Base-by-base conservation (phyloP, 2,888 invertebrate species). In the Dusona sp. region DNA sequence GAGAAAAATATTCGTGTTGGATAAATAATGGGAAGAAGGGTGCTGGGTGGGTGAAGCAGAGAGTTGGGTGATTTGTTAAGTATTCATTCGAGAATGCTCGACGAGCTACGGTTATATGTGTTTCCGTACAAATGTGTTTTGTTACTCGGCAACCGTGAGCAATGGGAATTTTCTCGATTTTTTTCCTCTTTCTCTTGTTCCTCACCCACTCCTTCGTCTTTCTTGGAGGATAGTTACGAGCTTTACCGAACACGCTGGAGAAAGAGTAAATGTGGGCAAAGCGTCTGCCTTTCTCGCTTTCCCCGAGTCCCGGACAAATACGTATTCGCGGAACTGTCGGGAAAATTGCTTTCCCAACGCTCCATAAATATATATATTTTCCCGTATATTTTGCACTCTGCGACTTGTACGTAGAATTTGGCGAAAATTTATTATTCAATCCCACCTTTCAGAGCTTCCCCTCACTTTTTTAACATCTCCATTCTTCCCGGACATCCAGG, bases 291-390 rank as follows among this genome's bases (percentile, higher is more conserved):
- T 29, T 25, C 65, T 54, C 75, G 45, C 57, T 45, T 61, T 75
- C 61, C 57, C 54, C 36, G 57, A 70, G 79, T 75, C 79, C 67
- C 25, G 79, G 54, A 54, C 83, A 80, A 83, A 85, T 82, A 85
- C 84, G 83, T 78, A 84, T 85, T 86, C 85, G 82, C 84, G 74
- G 57, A 81, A 65, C 79, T 61, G 80, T 83, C 74, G 72, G 75
- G 80, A 88, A n/a, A 88, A 88, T 89, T 88, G 87, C 80, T 89
- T 89, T 89, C 84, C 33, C 85, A 65, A n/a, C 79, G 42, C 36
- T 82, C 67, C 19, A 29, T 7, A 3, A 75, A 84, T 51, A 80
- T 75, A 72, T 81, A 86, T 86, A 84, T 84, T 86, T 81, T 78
- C 73, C 9, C n/a, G 19, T 73, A 73, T 29, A 75, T 64, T 45